Conservation (phyloP, 2,113 vertebrate species). For the Elachura formosa region DNA sequence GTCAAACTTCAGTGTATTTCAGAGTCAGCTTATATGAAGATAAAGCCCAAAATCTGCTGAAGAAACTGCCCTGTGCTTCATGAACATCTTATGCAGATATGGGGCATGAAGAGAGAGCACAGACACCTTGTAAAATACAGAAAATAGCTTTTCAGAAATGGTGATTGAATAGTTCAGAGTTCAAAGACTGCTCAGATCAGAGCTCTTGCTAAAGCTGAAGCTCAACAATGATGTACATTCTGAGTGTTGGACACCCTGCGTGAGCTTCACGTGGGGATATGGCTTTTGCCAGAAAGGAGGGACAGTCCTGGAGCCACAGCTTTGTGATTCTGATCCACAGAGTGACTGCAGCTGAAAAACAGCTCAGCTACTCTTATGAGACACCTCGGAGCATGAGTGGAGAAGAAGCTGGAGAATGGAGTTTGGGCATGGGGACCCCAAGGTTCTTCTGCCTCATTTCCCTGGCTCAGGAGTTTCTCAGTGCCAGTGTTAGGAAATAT, state of each 20-base stretch:
- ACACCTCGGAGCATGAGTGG: fast-evolving
- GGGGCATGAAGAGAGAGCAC: neutral
- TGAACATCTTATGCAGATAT: neutral
- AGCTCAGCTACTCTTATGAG: neutral
- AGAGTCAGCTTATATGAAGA: neutral
- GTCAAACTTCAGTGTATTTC: neutral
- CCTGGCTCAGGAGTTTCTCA: neutral
- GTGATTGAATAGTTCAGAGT: neutral
- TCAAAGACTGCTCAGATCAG: neutral
- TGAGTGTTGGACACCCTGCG: neutral
- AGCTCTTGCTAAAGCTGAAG: neutral
- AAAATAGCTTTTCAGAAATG: neutral
- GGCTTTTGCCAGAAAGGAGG: neutral
- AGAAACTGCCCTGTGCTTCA: neutral
- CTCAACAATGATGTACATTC: neutral
- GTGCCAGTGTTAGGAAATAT: neutral
- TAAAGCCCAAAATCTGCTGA: neutral
- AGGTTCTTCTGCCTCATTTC: neutral
- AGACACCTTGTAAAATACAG: neutral
- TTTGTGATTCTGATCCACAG: neutral
- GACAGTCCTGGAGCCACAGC: neutral
- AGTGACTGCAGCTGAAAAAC: neutral
- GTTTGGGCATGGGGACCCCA: neutral
- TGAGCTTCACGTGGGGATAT: neutral
- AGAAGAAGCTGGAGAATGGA: neutral